Conservation (phyloP, 2,888 invertebrate genomes). For the Cephus nigrinus region DNA sequence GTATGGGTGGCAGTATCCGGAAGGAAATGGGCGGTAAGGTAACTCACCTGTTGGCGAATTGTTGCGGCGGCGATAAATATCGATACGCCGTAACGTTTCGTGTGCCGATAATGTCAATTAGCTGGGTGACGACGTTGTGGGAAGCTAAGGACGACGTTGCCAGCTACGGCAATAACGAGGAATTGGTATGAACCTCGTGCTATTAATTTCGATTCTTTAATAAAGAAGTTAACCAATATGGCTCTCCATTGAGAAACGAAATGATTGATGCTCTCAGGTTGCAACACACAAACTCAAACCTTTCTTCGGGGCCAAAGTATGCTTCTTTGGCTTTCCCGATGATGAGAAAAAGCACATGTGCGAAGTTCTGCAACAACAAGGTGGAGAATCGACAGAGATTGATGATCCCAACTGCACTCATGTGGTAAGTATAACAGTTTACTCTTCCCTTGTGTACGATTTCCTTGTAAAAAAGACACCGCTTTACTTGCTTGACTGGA, state of each 20-base stretch:
- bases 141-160: slow-evolving; percentile 77
- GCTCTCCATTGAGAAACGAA: background rate
- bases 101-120: slow-evolving; percentile 86
- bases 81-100: slow-evolving; percentile 92
- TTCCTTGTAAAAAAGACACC: background rate
- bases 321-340: slow-evolving; percentile 89
- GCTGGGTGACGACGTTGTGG: slow-evolving; percentile 93
- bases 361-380: slow-evolving; percentile 87
- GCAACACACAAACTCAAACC: slow-evolving; percentile 80
- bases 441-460: background rate
- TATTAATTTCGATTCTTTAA: background rate
- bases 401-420: slow-evolving; percentile 91
- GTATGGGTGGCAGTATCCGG: slow-evolving; percentile 96
- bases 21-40: slow-evolving; percentile 90
- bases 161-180: slow-evolving; percentile 78
- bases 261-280: slow-evolving; percentile 38
- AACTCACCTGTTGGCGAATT: slow-evolving; percentile 93
- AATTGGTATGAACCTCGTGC: slow-evolving; percentile 69
- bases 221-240: background rate
- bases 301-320: slow-evolving; percentile 87
- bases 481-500: background rate
- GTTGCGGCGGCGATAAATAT: slow-evolving; percentile 92
- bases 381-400: slow-evolving; percentile 76
- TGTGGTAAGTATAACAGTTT: slow-evolving; percentile 77
- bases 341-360: slow-evolving; percentile 94